Percentiles rank a stretch among this genome's conserved stretches.
These are phyloP conservation scores for Stomorhina lunata DNA, from an alignment of 2,888 invertebrate species.

Conservation along the genomic window DNA sequence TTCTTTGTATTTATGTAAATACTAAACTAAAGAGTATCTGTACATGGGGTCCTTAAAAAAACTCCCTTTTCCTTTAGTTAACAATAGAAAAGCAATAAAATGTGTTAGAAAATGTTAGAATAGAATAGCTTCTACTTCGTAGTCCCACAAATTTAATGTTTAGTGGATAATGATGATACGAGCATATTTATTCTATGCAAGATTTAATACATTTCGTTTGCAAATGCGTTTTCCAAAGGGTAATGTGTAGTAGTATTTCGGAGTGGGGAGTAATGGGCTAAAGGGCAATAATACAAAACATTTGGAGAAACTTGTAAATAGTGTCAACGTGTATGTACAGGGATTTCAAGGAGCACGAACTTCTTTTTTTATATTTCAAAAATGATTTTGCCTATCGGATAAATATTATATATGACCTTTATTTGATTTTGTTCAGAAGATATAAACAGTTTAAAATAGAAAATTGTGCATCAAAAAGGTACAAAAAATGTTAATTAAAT, in stretches of 20 bases:
- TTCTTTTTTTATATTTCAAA: too few species aligned
- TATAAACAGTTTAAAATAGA: too few species aligned
- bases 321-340: background rate
- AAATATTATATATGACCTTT: too few species aligned
- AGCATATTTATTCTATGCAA: background rate
- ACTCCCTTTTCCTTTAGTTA: background rate
- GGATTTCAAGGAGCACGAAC: background rate
- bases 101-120: background rate
- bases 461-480: too few species aligned
- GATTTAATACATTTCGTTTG: constrained; percentile 10
- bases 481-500: too few species aligned
- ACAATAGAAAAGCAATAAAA: background rate
- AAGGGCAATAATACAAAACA: background rate
- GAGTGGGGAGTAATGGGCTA: background rate
- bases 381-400: too few species aligned
- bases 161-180: background rate
- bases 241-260: background rate
- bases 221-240: constrained; percentile 22
- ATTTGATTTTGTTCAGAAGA: too few species aligned
- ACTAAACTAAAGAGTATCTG: constrained; percentile 14
- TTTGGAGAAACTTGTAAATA: background rate
- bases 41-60: too few species aligned
- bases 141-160: background rate
- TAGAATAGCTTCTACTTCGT: background rate
- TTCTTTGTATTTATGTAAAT: constrained; percentile 15